phyloP scores from a whole-genome alignment of 2,113 vertebrate genomes.

The Agapornis roseicollis region DNA sequence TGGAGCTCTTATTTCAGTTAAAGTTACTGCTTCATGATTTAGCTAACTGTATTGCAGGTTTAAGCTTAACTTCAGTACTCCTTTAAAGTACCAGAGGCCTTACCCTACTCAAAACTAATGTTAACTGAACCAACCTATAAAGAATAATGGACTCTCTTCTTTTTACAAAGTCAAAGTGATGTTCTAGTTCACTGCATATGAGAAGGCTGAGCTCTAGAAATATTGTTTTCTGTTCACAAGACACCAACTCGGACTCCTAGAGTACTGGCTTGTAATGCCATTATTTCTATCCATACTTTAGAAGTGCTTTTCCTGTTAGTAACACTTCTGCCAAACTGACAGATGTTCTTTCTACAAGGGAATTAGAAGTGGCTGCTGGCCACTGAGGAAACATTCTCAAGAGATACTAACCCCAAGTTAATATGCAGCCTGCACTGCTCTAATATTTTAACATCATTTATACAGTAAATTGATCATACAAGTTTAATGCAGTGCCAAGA shows the following conservation, averaged over 20 bases:
- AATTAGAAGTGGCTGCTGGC: not conserved
- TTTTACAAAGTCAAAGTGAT: not conserved
- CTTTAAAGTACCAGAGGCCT: not conserved
- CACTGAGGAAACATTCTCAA: not conserved
- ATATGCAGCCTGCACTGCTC: not conserved
- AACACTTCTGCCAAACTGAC: not conserved
- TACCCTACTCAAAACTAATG: not conserved
- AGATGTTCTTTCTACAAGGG: not conserved
- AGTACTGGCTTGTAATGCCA: conserved; percentile 13
- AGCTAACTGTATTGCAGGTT: not conserved
- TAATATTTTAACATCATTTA: not conserved
- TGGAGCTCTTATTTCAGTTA: not conserved
- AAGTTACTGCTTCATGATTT: not conserved
- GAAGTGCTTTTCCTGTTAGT: not conserved
- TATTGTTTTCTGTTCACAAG: conserved; percentile 29
- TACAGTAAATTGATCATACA: not conserved
- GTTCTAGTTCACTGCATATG: not conserved
- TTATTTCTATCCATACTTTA: conserved; percentile 21
- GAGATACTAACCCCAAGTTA: not conserved
- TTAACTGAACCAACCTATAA: not conserved
- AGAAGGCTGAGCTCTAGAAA: not conserved
- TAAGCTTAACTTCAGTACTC: not conserved
- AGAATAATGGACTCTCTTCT: not conserved
- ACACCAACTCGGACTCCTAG: conserved; percentile 24
- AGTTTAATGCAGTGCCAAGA: not conserved